phyloP scores from a whole-genome alignment of 2,888 invertebrate genomes.

The Cheilosia scutellata region DNA sequence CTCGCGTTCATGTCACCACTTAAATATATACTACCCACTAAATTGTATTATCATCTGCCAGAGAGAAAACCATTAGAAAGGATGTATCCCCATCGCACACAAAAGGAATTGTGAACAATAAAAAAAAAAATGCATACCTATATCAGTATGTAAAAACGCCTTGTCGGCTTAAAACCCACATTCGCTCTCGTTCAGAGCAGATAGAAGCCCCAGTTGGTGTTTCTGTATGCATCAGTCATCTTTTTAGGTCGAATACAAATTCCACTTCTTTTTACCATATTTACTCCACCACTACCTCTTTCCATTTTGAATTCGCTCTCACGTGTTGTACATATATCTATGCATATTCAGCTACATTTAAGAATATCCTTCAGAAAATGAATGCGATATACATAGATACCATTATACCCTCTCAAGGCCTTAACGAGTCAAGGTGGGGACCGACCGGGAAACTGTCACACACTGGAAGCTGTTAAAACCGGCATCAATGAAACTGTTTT shows the following conservation, averaged over 20 bases:
- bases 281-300: constrained; percentile 18
- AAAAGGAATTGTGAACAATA: constrained; percentile 26
- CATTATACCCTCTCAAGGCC: constrained; percentile 14
- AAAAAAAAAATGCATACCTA: neutral
- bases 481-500: constrained; percentile 35
- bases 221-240: constrained; percentile 19
- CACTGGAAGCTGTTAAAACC: constrained; percentile 18
- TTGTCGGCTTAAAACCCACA: constrained; percentile 15
- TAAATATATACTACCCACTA: constrained; percentile 6
- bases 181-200: neutral
- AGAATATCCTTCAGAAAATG: constrained; percentile 20
- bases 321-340: constrained; percentile 7
- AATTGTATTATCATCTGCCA: constrained; percentile 5
- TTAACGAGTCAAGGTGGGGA: constrained; percentile 17
- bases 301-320: neutral
- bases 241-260: constrained; percentile 34
- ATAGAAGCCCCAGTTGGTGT: neutral
- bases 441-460: constrained; percentile 9
- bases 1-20: neutral
- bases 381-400: neutral
- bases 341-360: constrained; percentile 27
- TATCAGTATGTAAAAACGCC: neutral
- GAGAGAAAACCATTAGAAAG: constrained; percentile 10
- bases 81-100: neutral
- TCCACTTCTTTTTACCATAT: constrained; percentile 34